These are phyloP conservation scores for Eurosta solidaginis DNA, from an alignment of 1,140 invertebrate genomes.

Conservation along the genomic window DNA sequence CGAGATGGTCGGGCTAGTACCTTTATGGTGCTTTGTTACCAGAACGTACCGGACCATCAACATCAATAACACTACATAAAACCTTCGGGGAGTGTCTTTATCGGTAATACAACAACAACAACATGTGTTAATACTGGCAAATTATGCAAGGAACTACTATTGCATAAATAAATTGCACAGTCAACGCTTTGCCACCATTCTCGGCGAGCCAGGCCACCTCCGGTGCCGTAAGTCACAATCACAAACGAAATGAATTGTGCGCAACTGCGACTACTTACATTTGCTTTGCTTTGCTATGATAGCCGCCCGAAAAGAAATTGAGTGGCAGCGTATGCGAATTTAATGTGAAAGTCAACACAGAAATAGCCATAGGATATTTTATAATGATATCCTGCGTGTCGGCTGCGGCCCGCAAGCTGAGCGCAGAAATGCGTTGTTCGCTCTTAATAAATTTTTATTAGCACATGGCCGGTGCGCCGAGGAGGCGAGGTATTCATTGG, in stretches of 20 bases:
- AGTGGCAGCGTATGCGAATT: background rate
- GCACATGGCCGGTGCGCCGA: background rate
- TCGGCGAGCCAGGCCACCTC: background rate
- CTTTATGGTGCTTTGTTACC: no score
- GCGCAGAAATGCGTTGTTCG: background rate
- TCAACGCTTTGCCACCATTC: background rate
- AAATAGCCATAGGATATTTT: conserved; percentile 28
- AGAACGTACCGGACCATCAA: no score
- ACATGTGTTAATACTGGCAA: no score
- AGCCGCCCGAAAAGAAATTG: background rate
- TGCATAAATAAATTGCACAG: conserved; percentile 9
- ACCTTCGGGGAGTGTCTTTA: no score
- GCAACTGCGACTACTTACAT: background rate
- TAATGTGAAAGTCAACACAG: conserved; percentile 8
- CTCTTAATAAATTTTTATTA: conserved; percentile 24
- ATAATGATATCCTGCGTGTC: conserved; percentile 29
- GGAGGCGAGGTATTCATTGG: background rate
- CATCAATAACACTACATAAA: no score
- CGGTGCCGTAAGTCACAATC: background rate
- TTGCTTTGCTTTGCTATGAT: background rate
- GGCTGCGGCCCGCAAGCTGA: background rate
- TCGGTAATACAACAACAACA: no score
- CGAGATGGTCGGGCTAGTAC: no score
- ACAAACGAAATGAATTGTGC: conserved; percentile 15
- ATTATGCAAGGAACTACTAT: no score